Conservation (phyloP, 2,888 invertebrate species). For the Choreutis nemorana region DNA sequence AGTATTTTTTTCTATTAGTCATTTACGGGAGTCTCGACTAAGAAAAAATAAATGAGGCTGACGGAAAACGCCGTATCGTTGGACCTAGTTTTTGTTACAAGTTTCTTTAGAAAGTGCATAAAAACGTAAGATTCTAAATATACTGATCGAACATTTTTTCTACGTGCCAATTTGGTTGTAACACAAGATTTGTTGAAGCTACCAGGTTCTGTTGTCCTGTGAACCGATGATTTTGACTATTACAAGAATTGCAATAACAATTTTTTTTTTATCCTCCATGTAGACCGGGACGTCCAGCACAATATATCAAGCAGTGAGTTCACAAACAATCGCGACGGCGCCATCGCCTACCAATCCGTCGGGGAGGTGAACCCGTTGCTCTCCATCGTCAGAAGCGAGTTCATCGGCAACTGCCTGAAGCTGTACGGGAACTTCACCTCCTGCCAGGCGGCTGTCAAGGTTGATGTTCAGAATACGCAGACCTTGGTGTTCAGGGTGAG, state of each 20-base stretch:
- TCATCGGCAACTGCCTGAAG: conserved; percentile 85
- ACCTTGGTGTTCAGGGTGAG: conserved; percentile 84
- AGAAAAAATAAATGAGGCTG: too few species aligned
- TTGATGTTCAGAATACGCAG: conserved; percentile 95
- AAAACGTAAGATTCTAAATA: too few species aligned
- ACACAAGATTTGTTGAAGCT: too few species aligned
- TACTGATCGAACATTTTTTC: too few species aligned
- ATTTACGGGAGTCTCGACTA: background rate
- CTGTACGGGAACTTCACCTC: conserved; percentile 95
- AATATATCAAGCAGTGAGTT: conserved; percentile 87
- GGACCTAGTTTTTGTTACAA: too few species aligned
- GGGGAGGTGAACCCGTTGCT: conserved; percentile 95
- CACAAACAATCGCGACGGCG: conserved; percentile 84
- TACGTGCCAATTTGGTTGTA: too few species aligned
- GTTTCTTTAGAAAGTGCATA: too few species aligned
- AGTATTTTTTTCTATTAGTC: conserved; percentile 41
- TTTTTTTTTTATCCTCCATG: too few species aligned
- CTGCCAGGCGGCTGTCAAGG: conserved; percentile 80
- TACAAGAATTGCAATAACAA: background rate
- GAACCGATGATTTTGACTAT: background rate
- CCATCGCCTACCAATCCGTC: conserved; percentile 86
- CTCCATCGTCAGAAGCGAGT: conserved; percentile 86
- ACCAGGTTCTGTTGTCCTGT: too few species aligned
- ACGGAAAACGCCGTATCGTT: too few species aligned
- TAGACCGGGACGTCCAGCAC: conserved; percentile 91